Evolutionary conservation across 2,113 vertebrate species (phyloP).

Genomic region (Pica pica): DNA sequence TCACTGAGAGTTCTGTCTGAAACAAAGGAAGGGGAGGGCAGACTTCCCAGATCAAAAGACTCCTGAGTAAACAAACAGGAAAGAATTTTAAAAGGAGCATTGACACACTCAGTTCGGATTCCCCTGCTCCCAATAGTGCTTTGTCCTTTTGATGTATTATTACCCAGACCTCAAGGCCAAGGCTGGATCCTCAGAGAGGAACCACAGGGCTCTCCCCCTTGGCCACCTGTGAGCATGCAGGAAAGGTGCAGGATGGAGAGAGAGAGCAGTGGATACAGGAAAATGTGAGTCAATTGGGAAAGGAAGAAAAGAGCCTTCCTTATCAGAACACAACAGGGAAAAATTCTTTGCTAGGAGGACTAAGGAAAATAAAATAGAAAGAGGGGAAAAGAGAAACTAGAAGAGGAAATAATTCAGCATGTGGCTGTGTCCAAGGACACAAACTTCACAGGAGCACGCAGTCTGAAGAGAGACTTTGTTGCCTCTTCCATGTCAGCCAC

Average conservation of each 20-base stretch:
- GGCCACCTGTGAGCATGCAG: background rate
- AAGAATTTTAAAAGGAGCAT: background rate
- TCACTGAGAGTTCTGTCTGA: conserved; percentile 40
- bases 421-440: background rate
- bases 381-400: background rate
- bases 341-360: background rate
- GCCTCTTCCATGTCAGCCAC: background rate
- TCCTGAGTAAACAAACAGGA: conserved; percentile 18
- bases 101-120: background rate
- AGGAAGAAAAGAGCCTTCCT: background rate
- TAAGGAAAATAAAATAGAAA: background rate
- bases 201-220: background rate
- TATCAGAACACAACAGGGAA: background rate
- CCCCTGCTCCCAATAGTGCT: background rate
- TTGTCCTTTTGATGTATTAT: conserved; percentile 12
- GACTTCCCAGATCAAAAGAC: conserved; percentile 19
- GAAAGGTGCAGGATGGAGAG: conserved; percentile 15
- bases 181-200: conserved; percentile 31
- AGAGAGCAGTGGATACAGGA: background rate
- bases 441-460: background rate
- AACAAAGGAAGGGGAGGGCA: conserved; percentile 12
- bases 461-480: background rate
- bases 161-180: conserved; percentile 17
- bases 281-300: background rate
- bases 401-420: background rate